Conservation (phyloP, 2,888 invertebrate species). For the Cepaea hortensis region DNA sequence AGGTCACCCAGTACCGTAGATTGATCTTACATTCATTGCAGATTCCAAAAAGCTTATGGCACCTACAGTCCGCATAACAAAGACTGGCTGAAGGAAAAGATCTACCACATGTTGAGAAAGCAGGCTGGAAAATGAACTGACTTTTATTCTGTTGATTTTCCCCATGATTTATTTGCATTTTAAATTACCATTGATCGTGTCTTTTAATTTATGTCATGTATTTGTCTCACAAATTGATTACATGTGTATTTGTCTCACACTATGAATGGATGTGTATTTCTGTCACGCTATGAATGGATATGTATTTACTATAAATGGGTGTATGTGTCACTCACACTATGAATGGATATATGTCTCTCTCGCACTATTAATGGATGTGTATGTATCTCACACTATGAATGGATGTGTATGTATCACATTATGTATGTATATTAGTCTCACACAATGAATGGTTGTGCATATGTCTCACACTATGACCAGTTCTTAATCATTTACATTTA, state of each 20-base stretch:
- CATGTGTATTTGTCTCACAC: too few relatives aligned
- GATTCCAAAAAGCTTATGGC: slow-evolving; percentile 92
- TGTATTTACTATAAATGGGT: too few relatives aligned
- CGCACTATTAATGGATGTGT: too few relatives aligned
- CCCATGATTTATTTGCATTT: neutral
- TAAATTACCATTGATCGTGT: neutral
- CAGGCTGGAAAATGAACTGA: slow-evolving; percentile 81
- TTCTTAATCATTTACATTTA: too few relatives aligned
- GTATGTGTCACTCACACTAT: too few relatives aligned
- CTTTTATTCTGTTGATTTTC: neutral
- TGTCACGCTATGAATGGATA: too few relatives aligned
- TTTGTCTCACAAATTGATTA: too few relatives aligned
- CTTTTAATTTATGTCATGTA: neutral
- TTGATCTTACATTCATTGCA: slow-evolving; percentile 56
- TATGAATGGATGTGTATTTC: too few relatives aligned
- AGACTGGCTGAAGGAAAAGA: slow-evolving; percentile 99
- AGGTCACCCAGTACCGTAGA: too few relatives aligned
- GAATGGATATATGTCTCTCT: too few relatives aligned
- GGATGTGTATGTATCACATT: slow-evolving; percentile 81
- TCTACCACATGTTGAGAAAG: slow-evolving; percentile 90
- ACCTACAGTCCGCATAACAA: slow-evolving; percentile 99
- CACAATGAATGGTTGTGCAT: too few relatives aligned
- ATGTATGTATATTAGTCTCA: neutral
- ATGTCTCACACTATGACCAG: too few relatives aligned
- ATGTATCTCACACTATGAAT: slow-evolving; percentile 93